Conservation (phyloP, 2,113 vertebrate genomes). For the Heterochromis multidens region DNA sequence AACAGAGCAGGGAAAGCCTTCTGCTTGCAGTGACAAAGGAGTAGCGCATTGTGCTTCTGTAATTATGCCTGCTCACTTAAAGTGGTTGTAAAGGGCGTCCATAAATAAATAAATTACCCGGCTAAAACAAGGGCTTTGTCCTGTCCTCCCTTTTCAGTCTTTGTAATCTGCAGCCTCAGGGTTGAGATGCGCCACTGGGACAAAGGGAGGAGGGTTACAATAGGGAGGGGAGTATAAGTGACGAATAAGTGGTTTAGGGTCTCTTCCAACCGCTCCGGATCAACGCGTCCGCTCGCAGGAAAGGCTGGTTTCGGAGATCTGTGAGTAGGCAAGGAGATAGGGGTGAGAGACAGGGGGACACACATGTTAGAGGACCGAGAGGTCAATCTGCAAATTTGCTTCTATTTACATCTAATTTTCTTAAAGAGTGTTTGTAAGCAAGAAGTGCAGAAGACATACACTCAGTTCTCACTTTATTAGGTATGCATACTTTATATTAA, state of each 20-base stretch:
- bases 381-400: background rate
- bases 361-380: conserved; percentile 61
- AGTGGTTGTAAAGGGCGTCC: conserved; percentile 66
- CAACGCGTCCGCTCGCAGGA: conserved; percentile 81
- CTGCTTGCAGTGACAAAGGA: conserved; percentile 6
- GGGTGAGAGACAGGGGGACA: conserved; percentile 53
- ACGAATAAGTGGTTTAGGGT: conserved; percentile 72
- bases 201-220: conserved; percentile 46
- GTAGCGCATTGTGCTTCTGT: conserved; percentile 48
- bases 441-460: background rate
- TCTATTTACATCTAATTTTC: background rate
- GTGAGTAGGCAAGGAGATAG: conserved; percentile 67
- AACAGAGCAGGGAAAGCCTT: conserved; percentile 19
- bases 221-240: conserved; percentile 41
- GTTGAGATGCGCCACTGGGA: conserved; percentile 44
- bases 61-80: conserved; percentile 47
- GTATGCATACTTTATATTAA: background rate
- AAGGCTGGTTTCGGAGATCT: conserved; percentile 86
- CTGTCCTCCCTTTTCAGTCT: conserved; percentile 64
- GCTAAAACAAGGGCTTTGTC: conserved; percentile 60
- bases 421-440: background rate
- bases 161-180: conserved; percentile 66
- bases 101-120: conserved; percentile 81
- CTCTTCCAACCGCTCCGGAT: conserved; percentile 81
- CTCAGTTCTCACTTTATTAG: conserved; percentile 16